Conservation (phyloP, 2,113 vertebrate genomes). For the Lepidiolamprologus cunningtoni region DNA sequence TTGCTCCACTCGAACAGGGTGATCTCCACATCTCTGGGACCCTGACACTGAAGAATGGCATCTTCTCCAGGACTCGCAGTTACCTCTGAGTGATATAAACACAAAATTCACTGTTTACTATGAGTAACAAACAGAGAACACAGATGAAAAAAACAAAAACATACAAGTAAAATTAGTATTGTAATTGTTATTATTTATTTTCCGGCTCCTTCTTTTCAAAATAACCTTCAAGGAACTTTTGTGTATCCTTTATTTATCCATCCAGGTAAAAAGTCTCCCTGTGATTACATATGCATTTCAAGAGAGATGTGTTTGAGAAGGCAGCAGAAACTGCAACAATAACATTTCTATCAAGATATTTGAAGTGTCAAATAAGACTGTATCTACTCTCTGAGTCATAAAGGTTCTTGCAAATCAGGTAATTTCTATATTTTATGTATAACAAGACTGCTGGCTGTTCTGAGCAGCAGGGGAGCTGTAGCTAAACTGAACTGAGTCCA, state of each 20-base stretch:
- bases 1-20: background rate
- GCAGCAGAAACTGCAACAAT: background rate
- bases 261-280: background rate
- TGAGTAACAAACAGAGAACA: accelerated
- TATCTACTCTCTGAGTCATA: background rate
- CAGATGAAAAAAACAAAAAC: accelerated
- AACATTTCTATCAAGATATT: background rate
- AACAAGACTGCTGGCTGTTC: background rate
- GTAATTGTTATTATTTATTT: background rate
- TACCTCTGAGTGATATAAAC: background rate
- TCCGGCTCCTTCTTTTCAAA: accelerated
- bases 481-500: background rate
- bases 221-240: background rate
- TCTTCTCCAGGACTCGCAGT: background rate
- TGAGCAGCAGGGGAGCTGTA: background rate
- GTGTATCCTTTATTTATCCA: background rate
- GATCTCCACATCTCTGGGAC: background rate
- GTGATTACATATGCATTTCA: background rate
- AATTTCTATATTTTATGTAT: accelerated
- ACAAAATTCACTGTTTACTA: background rate
- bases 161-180: background rate
- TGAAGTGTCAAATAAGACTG: background rate
- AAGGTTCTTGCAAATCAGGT: accelerated
- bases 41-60: background rate
- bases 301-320: background rate